phyloP scores from a whole-genome alignment of 2,797 vertebrate genomes.

The Neosilurus mollespiculum region DNA sequence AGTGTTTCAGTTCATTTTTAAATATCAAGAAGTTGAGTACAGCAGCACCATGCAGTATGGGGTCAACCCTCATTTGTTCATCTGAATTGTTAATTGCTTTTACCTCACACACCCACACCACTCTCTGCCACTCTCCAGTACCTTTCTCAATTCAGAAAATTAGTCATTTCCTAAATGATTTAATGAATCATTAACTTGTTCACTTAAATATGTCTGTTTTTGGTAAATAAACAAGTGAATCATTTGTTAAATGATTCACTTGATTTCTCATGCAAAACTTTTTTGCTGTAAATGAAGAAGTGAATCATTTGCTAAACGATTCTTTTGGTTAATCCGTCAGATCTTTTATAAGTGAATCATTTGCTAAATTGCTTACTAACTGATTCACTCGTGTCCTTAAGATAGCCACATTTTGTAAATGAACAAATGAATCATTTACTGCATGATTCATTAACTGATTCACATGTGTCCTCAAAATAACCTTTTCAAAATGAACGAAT shows the following conservation, averaged over 20 bases:
- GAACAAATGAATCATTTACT: no score
- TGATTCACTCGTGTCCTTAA: background rate
- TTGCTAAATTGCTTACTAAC: background rate
- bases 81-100: background rate
- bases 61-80: background rate
- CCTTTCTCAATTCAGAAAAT: background rate
- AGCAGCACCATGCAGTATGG: no score
- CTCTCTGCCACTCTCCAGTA: no score
- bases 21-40: no score
- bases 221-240: background rate
- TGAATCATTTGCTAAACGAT: background rate
- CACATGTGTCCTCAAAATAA: background rate
- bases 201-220: background rate
- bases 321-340: background rate
- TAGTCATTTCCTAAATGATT: background rate
- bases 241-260: background rate
- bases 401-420: no score
- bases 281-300: background rate
- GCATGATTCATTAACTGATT: background rate
- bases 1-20: no score
- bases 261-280: background rate
- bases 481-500: no score
- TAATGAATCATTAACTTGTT: background rate
- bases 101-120: no score
- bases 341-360: background rate